These are phyloP conservation scores for Sinella curviseta DNA, from an alignment of 1,140 invertebrate species.

Conservation along the genomic window DNA sequence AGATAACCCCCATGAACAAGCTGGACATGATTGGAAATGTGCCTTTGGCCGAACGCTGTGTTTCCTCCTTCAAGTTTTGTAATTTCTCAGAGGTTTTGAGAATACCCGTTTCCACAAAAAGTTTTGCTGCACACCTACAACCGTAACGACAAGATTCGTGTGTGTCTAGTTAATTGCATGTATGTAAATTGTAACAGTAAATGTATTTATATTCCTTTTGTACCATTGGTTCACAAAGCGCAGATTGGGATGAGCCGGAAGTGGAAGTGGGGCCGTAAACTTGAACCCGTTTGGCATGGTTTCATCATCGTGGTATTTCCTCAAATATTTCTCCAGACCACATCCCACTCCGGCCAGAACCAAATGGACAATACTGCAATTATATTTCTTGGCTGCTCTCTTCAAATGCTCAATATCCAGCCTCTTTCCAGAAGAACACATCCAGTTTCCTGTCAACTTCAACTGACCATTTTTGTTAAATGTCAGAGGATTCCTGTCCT, in stretches of 20 bases:
- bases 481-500: not conserved
- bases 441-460: not conserved
- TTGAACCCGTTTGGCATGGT: not conserved
- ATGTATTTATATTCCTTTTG: too few species aligned
- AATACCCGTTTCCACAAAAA: not conserved
- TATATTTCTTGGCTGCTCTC: not conserved
- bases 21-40: not conserved
- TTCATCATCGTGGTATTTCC: not conserved
- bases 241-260: not conserved
- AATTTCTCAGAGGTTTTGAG: not conserved
- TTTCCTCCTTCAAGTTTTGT: not conserved
- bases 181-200: too few species aligned
- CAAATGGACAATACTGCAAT: not conserved
- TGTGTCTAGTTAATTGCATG: too few species aligned
- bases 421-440: not conserved
- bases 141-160: too few species aligned
- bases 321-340: not conserved
- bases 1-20: not conserved
- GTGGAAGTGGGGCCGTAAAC: not conserved
- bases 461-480: not conserved
- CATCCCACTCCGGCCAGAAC: not conserved
- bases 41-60: not conserved
- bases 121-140: not conserved
- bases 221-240: not conserved
- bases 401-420: not conserved